Conservation (phyloP, 2,888 invertebrate species). For the Agonopterix alstromeriana region DNA sequence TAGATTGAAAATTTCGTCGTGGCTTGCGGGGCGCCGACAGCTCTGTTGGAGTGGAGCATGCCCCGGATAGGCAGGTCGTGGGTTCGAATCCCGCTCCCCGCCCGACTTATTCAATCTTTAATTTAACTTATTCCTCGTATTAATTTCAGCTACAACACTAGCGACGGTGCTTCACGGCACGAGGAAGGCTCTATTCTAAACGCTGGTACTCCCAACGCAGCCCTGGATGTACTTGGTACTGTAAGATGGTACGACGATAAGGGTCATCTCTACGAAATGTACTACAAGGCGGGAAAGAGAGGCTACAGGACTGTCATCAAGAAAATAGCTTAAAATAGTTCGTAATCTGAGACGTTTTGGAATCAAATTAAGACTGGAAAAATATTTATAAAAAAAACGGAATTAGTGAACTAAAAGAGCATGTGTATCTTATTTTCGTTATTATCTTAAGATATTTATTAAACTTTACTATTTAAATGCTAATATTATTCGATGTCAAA, state of each 20-base stretch:
- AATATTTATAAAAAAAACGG: neutral
- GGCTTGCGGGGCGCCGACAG: no score
- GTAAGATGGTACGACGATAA: slow-evolving; percentile 67
- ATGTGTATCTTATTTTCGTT: no score
- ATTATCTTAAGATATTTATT: no score
- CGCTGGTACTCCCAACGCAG: slow-evolving; percentile 51
- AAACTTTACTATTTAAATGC: no score
- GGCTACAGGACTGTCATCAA: slow-evolving; percentile 68
- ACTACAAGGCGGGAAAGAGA: slow-evolving; percentile 67
- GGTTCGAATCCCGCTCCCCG: no score
- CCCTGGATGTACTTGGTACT: slow-evolving; percentile 57
- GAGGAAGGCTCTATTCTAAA: slow-evolving; percentile 59
- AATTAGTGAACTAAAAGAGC: no score
- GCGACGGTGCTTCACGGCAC: slow-evolving; percentile 72
- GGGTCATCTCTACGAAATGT: slow-evolving; percentile 69
- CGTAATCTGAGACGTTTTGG: neutral
- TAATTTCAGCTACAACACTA: slow-evolving; percentile 62
- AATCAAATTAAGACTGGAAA: slow-evolving; percentile 13
- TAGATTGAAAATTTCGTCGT: no score
- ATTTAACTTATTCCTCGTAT: neutral
- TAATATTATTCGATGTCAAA: no score
- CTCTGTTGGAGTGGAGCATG: no score
- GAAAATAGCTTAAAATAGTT: slow-evolving; percentile 18
- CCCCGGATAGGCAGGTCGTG: no score
- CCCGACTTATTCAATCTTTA: no score